Evolutionary conservation across 1,140 invertebrate genomes (phyloP), one percentile per base, ranked within the genome.

Genomic region (Dufourea novaeangliae): DNA sequence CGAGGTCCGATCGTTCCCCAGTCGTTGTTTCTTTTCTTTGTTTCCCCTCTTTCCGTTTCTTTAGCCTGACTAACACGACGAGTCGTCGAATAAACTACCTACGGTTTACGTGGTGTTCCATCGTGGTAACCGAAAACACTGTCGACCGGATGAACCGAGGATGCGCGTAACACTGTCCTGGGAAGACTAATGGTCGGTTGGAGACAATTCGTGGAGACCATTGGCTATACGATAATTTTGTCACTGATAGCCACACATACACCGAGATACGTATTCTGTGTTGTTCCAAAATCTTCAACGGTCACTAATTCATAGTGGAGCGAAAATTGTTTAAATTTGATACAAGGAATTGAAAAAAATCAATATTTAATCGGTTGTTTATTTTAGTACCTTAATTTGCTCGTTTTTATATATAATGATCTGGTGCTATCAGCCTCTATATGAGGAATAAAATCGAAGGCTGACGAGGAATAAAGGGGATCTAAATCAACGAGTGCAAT

Each of bases 11-110:
- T 39, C n/a, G 39, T 44, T 46, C 59, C 69, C 69, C n/a, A n/a
- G n/a, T n/a, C n/a, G n/a, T n/a, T n/a, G 39, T 78, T 79, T 54
- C 54, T 76, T 57, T 6, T 14, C 59, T 73, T 68, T 80, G 68
- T 54, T 46, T 22, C 56, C 25, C 32, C 14, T 44, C 62, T 44
- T 63, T 63, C 75, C 77, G 20, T 32, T 72, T 25, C 37, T 27
- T 54, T n/a, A 50, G 27, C 14, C 10, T 44, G 44, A 54, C 34
- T 54, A 41, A 64, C 34, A n/a, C 69, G 32, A 34, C 7, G 76
- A 73, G 37, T 46, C 67, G 32, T 72, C 29, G 67, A 50, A 80
- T 73, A 71, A 80, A 62, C 34, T 46, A 29, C 4, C 61, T 1
- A 25, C 5, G 12, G 59, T 79, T 79, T 73, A 73, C 61, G 68